phyloP scores from a whole-genome alignment of 2,113 vertebrate species.

The Leucopternis melanops region DNA sequence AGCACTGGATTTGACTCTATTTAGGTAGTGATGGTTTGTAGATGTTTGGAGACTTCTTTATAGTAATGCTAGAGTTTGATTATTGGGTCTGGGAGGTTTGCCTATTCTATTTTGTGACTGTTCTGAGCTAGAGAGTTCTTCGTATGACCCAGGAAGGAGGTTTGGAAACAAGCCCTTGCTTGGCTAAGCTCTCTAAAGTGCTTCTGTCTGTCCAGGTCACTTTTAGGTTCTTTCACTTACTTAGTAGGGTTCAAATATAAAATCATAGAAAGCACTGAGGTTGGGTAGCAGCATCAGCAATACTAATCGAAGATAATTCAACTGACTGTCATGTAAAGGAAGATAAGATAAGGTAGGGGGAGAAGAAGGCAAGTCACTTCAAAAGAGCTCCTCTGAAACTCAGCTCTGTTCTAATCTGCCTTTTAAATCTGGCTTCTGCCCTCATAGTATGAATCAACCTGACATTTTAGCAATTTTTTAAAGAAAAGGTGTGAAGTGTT shows the following conservation, averaged over 20 bases:
- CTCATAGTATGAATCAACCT: slow-evolving; percentile 58
- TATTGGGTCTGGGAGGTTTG: background rate
- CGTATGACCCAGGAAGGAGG: background rate
- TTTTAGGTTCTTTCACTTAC: background rate
- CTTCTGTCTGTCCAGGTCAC: background rate
- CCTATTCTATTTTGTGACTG: background rate
- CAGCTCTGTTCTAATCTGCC: slow-evolving; percentile 25
- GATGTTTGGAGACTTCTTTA: background rate
- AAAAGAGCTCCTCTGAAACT: slow-evolving; percentile 45
- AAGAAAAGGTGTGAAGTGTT: slow-evolving; percentile 62
- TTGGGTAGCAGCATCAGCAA: background rate
- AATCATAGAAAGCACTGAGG: background rate
- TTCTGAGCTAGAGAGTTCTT: background rate
- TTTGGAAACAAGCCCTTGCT: background rate
- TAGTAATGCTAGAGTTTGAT: background rate
- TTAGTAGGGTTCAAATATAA: background rate
- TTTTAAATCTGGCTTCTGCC: slow-evolving; percentile 59
- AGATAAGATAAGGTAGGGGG: background rate
- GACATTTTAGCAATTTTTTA: slow-evolving; percentile 62
- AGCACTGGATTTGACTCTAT: background rate
- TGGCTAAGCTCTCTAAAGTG: background rate
- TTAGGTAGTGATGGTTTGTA: background rate
- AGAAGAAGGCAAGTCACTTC: slow-evolving; percentile 41
- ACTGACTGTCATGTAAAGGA: background rate
- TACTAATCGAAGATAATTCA: slow-evolving; percentile 36